These are phyloP conservation scores for Camelus bactrianus DNA, from an alignment of 2,113 vertebrate genomes.

Conservation along the genomic window DNA sequence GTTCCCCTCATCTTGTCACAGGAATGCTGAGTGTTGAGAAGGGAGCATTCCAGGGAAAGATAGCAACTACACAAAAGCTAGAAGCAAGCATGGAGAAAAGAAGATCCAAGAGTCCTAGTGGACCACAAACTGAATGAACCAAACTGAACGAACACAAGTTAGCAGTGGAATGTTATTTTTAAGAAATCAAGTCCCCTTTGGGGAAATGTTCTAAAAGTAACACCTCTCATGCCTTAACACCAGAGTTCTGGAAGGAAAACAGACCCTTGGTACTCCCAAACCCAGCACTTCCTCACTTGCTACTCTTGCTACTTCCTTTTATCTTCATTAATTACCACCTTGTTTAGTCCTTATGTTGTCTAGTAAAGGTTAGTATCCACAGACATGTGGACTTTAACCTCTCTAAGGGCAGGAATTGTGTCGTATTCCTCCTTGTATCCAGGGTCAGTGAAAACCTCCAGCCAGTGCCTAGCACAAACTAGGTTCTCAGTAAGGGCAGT, in stretches of 20 bases:
- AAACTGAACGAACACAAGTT: background rate
- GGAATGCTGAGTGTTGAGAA: background rate
- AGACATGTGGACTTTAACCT: background rate
- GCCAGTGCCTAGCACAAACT: background rate
- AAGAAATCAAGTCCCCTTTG: background rate
- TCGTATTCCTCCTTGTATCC: background rate
- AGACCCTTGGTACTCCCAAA: background rate
- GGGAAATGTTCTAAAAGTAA: background rate
- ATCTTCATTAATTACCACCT: background rate
- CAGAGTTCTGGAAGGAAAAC: background rate
- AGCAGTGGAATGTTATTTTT: background rate
- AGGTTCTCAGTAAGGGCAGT: background rate
- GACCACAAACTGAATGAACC: background rate
- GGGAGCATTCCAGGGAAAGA: background rate
- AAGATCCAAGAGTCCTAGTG: background rate
- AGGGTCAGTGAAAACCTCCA: background rate
- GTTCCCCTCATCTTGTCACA: background rate
- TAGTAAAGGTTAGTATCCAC: background rate
- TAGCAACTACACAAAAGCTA: background rate
- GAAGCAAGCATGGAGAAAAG: background rate
- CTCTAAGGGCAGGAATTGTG: background rate
- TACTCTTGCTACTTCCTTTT: background rate
- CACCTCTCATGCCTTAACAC: background rate
- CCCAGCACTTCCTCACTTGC: background rate
- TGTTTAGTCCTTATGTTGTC: background rate